A percentile compares a stretch with the other conserved stretches of the same genome.
Evolutionary conservation across 2,797 vertebrate genomes (phyloP).

Genomic region (Taeniopygia guttata): DNA sequence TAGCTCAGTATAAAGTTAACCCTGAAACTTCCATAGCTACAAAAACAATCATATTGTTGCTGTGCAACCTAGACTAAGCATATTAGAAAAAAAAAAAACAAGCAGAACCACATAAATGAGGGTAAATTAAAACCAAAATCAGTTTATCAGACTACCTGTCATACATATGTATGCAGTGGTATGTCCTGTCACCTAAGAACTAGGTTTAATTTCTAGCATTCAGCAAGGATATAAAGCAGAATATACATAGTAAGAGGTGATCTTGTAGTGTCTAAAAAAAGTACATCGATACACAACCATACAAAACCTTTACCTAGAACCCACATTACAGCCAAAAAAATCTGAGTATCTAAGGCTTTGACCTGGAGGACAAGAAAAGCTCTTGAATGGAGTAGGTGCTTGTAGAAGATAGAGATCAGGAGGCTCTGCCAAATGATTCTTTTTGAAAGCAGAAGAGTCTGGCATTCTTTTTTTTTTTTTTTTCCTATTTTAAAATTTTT

Average conservation of each 20-base stretch:
- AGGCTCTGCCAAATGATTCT: neutral
- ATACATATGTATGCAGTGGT: neutral
- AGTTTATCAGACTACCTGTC: neutral
- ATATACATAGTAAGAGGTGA: neutral
- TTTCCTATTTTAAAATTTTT: neutral
- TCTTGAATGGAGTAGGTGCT: neutral
- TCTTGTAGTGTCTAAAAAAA: neutral
- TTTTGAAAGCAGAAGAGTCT: neutral
- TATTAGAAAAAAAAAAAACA: neutral
- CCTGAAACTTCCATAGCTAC: neutral
- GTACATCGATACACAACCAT: neutral
- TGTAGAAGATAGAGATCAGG: accelerated
- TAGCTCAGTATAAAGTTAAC: neutral
- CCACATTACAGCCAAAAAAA: neutral
- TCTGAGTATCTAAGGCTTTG: neutral
- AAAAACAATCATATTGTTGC: neutral
- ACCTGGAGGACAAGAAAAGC: neutral
- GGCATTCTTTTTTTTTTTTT: neutral
- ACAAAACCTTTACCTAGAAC: neutral
- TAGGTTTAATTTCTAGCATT: neutral
- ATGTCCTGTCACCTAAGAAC: neutral
- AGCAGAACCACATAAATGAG: neutral
- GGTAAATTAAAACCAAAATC: neutral
- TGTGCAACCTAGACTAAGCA: neutral
- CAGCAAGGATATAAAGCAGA: neutral